Evolutionary conservation across 2,797 vertebrate species (phyloP), one percentile per base, ranked within the genome.

Genomic region (Hozukius guyotensis): DNA sequence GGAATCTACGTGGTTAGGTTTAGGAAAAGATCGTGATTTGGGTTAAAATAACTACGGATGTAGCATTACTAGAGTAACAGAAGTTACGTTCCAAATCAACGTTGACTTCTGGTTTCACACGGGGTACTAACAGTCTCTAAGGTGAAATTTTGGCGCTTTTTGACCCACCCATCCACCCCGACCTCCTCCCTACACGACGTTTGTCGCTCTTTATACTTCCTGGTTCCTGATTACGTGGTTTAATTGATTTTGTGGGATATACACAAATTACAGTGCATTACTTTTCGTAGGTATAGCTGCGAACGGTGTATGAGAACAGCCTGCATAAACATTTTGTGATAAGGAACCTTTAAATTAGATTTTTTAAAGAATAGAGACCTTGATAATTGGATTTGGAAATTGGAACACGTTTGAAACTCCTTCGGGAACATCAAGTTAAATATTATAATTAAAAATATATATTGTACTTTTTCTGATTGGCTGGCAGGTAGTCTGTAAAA

Each of bases 191-290:
- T 46, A 18, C 42, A 16, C 6, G 16, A 3, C 42, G 8, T 4
- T 52, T 5, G 6, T 52, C 20, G 8, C 20, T 52, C 49, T 52
- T 52, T 52, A n/a, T 52, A 52, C 49, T 0, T n/a, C 49, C 49
- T 52, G 20, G 2, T 52, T n/a, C 38, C 16, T 0, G 0, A 42
- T 42, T 42, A 1, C 14, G 14, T 42, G 14, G 6, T 6, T 42
- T 42, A 16, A 46, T 18, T 46, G 42, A 52, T 52, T 52, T 52
- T 52, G 20, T 52, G 0, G 49, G 49, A 52, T 52, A 25, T 13
- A 56, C 20, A 24, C 49, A n/a, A 0, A 52, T 52, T n/a, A 52
- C 49, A 52, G 49, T 52, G 20, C 20, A 52, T n/a, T 52, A 52
- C 49, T 18, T 52, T 52, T 52, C 1, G 4, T 53, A n/a, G 49